Evolutionary conservation across 2,888 invertebrate species (phyloP), one percentile per base, ranked within the genome.

Genomic region (Scelioninae gen. 2): DNA sequence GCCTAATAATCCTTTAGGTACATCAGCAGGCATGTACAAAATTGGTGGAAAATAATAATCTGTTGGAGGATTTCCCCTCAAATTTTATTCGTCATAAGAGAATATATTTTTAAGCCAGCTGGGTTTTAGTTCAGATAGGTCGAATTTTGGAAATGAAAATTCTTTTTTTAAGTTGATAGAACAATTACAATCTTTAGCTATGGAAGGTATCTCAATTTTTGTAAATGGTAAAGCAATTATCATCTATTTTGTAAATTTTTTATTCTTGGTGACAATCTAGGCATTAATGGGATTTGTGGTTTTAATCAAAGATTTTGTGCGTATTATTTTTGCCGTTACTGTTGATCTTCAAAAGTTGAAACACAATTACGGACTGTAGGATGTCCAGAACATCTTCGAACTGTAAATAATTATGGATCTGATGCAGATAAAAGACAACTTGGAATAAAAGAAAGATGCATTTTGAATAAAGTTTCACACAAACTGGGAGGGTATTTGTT

Each of bases 221-320:
- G 16, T 33, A 13, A 35, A 35, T 15, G 18, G 41, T 19, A 7
- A 18, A 19, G 2, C 2, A 1, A 19, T 43, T 19, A 43, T 9
- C 11, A 4, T 68, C 39, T 60, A 68, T 22, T 68, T 68, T 43
- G 52, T 57, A 28, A 7, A 33, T 25, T 18, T 57, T 43, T 31
- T n/a, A 15, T 64, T 28, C 13, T 71, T 0, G 71, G 57, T n/a
- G 71, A 71, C 33, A 71, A 64, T 52, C 64, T 71, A 33, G 71
- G 63, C 13, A 7, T 65, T 0, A 71, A 72, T 10, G 64, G 65
- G 4, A 25, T 72, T 6, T 43, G 58, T 5, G 65, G 65, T 0
- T 72, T 72, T 22, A 52, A 10, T 28, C 65, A 65, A 39, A n/a
- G 65, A 46, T 72, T 72, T 41, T 28, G 45, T n/a, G 25, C 65